Percentiles rank a stretch among this genome's conserved stretches.
Conservation (phyloP, 1,140 invertebrate species). For the Aradophagus sp. region DNA sequence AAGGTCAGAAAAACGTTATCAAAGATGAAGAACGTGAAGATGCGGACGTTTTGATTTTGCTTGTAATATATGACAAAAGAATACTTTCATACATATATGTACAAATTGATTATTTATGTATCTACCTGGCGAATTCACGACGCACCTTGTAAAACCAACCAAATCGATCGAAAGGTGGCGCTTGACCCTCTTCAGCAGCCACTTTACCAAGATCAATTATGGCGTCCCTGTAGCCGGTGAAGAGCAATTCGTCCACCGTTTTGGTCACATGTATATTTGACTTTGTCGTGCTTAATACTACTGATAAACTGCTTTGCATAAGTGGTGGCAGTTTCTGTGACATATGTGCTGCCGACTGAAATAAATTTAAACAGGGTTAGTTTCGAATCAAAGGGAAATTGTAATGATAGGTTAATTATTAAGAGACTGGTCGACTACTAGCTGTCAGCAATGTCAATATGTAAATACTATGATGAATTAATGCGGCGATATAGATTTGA, state of each 20-base stretch:
- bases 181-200: conserved; percentile 73
- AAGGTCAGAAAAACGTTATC: too few relatives aligned
- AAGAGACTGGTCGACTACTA: too few relatives aligned
- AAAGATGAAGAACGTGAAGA: too few relatives aligned
- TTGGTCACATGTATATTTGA: conserved; percentile 78
- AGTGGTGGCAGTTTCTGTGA: conserved; percentile 76
- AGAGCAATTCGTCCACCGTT: conserved; percentile 83
- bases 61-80: conserved; percentile 47
- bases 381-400: conserved; percentile 5
- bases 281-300: conserved; percentile 72
- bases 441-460: too few relatives aligned
- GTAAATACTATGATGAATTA: too few relatives aligned
- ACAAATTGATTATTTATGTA: conserved; percentile 53
- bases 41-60: not conserved
- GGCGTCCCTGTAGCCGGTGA: conserved; percentile 84
- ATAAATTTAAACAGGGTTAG: conserved; percentile 36
- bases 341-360: conserved; percentile 82
- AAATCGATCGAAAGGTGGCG: conserved; percentile 82
- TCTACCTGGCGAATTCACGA: conserved; percentile 54
- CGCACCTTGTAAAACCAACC: conserved; percentile 88
- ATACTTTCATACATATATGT: conserved; percentile 48
- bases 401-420: too few relatives aligned
- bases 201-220: conserved; percentile 80
- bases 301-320: conserved; percentile 77
- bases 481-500: too few relatives aligned